Base-by-base conservation (phyloP, 2,888 invertebrate genomes). In the Polydrusus cervinus region DNA sequence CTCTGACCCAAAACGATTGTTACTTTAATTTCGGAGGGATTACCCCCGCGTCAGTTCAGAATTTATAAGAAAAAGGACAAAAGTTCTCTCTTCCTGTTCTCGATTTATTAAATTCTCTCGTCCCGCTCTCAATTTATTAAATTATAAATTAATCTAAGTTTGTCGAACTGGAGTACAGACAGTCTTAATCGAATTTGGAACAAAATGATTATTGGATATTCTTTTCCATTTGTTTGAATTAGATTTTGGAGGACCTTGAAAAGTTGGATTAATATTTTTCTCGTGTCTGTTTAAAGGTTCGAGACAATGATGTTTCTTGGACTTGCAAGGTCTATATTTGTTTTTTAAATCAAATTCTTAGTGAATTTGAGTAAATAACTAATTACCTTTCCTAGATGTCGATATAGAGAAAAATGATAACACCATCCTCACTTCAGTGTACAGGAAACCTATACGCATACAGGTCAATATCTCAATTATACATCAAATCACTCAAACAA, bases 11-110 rank as follows among this genome's bases (percentile, higher is more conserved):
- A 20, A 51, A 51, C 51, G 51, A 51, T 13, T 51, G 51, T 51
- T 18, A 51, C 20, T 51, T 51, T 51, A 51, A 51, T 51, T 51
- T 51, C 8, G 20, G 11, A 51, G 13, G 51, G 51, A 51, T 51
- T 51, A 51, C 51, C 10, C n/a, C 20, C 16, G 20, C 20, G 51
- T 51, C 51, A 51, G 51, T 11, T 11, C 3, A 6, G 20, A 18
- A 51, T 51, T 49, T 49, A 49, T 49, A 49, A 10, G 20, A 13
- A 10, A 51, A 20, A 51, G 20, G 20, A 2, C 51, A 1, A 51
- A 20, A 10, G 51, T 51, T 20, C 43, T 43, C 25, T 5, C 9
- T 3, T 34, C 16, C 47, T 16, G 3, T 20, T 51, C 51, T 9
- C 16, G 11, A 18, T 11, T 18, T 16, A 51, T 51, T 51, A 20